These are phyloP conservation scores for Microchirus variegatus DNA, from an alignment of 2,797 vertebrate species.

Conservation along the genomic window DNA sequence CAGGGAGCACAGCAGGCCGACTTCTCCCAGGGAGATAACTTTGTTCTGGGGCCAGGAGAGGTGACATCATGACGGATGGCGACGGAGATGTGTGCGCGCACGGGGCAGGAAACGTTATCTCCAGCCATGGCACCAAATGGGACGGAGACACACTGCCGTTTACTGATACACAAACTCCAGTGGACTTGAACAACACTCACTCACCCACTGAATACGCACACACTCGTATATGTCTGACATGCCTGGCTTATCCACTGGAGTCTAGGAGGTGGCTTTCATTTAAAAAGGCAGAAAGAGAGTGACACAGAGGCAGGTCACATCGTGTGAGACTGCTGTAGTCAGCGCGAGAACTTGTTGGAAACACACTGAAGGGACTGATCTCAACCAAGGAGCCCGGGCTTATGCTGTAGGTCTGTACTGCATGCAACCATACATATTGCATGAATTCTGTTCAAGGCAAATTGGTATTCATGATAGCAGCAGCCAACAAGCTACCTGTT, in stretches of 20 bases:
- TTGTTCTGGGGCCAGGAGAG: conserved; percentile 72
- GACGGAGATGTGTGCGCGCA: conserved; percentile 62
- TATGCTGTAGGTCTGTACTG: conserved; percentile 49
- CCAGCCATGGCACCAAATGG: conserved; percentile 46
- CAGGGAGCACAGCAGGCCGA: conserved; percentile 44
- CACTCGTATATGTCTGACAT: conserved; percentile 29
- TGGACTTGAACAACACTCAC: conserved; percentile 40
- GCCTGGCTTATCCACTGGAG: conserved; percentile 11
- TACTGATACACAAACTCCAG: conserved; percentile 31
- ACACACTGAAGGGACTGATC: conserved; percentile 23
- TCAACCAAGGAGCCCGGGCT: conserved; percentile 24
- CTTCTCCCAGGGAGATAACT: conserved; percentile 77
- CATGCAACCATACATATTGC: conserved; percentile 43
- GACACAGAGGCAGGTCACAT: conserved; percentile 15
- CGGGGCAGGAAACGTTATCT: conserved; percentile 76
- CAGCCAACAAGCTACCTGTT: neutral
- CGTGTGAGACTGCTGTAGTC: conserved; percentile 17
- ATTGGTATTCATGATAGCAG: conserved; percentile 18
- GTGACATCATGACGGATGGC: conserved; percentile 80
- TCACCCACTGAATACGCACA: conserved; percentile 27
- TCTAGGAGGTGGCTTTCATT: conserved; percentile 35
- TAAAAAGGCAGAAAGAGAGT: conserved; percentile 50
- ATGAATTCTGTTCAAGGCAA: conserved; percentile 18
- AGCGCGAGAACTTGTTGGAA: conserved; percentile 25
- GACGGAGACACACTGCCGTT: conserved; percentile 19